These are phyloP conservation scores for Myiotriccus ornatus DNA, from an alignment of 2,797 vertebrate genomes.

Conservation along the genomic window DNA sequence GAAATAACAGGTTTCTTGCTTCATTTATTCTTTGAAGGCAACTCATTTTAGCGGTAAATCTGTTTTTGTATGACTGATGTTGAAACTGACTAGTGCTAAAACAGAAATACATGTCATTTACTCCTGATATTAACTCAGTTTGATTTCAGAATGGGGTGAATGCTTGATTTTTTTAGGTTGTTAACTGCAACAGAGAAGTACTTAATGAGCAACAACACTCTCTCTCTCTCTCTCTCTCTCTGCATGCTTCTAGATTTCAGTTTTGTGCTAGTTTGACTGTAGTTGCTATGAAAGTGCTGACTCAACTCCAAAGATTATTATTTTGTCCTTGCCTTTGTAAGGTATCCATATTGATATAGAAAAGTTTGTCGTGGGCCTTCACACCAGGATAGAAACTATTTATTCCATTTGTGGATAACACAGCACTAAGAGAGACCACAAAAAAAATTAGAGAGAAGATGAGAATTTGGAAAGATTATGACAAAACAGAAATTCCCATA, in stretches of 20 bases:
- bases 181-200: background rate
- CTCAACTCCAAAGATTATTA: background rate
- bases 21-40: background rate
- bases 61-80: background rate
- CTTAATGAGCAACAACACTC: background rate
- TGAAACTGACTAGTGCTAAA: constrained; percentile 1
- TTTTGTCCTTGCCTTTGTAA: too few relatives aligned
- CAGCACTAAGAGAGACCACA: background rate
- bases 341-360: background rate
- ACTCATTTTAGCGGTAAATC: background rate
- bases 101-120: background rate
- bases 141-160: background rate
- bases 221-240: too few relatives aligned
- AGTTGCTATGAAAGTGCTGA: background rate
- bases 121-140: background rate
- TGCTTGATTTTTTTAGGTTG: background rate
- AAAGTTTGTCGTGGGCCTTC: background rate
- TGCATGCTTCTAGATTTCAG: background rate
- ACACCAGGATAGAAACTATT: background rate
- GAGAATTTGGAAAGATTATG: background rate
- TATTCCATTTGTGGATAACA: background rate
- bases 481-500: background rate
- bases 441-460: background rate
- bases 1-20: constrained; percentile 5
- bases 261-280: background rate